Evolutionary conservation across 1,140 invertebrate genomes (phyloP), one percentile per base, ranked within the genome.

Genomic region (Bombus confusus): DNA sequence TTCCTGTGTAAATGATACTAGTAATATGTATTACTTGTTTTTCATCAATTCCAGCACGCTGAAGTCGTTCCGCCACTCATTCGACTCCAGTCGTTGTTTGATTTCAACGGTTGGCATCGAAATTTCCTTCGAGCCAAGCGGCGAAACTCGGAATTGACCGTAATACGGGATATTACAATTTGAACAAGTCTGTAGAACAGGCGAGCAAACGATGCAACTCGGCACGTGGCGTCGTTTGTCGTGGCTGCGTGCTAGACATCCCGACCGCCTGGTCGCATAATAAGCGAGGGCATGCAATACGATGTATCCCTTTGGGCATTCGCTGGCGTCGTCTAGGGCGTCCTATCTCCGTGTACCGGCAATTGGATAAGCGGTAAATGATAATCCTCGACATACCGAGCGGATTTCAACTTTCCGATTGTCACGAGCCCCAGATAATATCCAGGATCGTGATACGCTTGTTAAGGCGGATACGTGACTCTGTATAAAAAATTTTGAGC

Each of bases 281-380:
- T 85, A 85, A 82, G 41, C 83, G 84, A 74, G 31, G 75, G 75
- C n/a, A 66, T 3, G 6, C 74, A 83, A 83, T 76, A 62, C 78
- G 52, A n/a, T 73, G 22, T 18, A 64, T 47, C 82, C 69, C 72
- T 39, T 69, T 71, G 73, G 68, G 52, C 59, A 74, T 80, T 84
- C 52, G 22, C 73, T 0, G 13, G 34, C 12, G 15, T 8, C 43
- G 18, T 39, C 76, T 31, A 34, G 4, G 8, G 9, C 37, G 22
- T 31, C 75, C 28, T 57, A 57, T 78, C 34, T 69, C 39, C 25
- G 47, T 41, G 18, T 5, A 3, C 18, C 13, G n/a, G 34, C 41
- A 52, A 78, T 78, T 41, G 43, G 82, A 83, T 39, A 41, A 78
- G 34, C 75, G 62, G 25, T 47, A 66, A 75, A 43, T 47, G 80